phyloP scores from a whole-genome alignment of 1,140 invertebrate genomes.

The Plodia interpunctella region DNA sequence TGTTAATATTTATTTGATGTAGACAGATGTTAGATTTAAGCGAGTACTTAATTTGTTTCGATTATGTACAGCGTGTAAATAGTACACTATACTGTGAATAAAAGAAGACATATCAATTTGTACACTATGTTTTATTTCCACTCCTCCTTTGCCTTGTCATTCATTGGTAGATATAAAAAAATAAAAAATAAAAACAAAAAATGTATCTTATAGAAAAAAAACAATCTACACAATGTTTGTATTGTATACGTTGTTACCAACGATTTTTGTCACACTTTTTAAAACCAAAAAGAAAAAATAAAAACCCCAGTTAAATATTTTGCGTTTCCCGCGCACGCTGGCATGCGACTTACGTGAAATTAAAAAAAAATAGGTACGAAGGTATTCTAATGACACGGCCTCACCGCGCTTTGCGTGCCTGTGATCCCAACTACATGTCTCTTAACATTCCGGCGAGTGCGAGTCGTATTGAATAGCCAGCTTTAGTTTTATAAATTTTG shows the following conservation, averaged over 20 bases:
- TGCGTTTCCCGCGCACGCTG: background rate
- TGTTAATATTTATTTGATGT: slow-evolving; percentile 33
- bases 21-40: slow-evolving; percentile 37
- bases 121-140: slow-evolving; percentile 32
- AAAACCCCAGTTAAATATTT: background rate
- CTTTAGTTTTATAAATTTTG: no score
- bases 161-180: no score
- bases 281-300: background rate
- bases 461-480: background rate
- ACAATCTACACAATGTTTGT: no score
- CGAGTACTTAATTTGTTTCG: slow-evolving; percentile 60
- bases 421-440: background rate
- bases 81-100: slow-evolving; percentile 67
- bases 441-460: background rate
- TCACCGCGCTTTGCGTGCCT: background rate
- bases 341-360: background rate
- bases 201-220: no score
- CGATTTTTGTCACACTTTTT: no score
- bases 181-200: no score
- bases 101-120: slow-evolving; percentile 74
- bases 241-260: no score
- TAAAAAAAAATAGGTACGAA: background rate
- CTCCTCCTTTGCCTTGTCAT: no score
- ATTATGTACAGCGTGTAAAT: slow-evolving; percentile 65
- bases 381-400: background rate